Percentiles rank a stretch among this genome's conserved stretches.
phyloP scores from a whole-genome alignment of 1,140 invertebrate genomes.

The Pollicipes pollicipes region DNA sequence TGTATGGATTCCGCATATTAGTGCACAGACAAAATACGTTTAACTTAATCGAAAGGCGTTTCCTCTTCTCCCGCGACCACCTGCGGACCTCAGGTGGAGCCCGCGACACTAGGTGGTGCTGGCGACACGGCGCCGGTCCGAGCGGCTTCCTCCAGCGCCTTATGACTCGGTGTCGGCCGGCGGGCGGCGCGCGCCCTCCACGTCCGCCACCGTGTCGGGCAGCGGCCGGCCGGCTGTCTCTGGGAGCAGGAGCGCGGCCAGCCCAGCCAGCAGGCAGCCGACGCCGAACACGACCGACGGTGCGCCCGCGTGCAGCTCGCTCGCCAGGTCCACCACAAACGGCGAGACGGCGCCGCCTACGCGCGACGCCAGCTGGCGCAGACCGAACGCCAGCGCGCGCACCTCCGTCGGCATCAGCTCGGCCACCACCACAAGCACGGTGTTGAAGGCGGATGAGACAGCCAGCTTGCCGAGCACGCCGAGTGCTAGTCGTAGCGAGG shows the following conservation, averaged over 20 bases:
- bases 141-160: too few relatives aligned
- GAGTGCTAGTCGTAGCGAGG: constrained; percentile 16
- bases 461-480: constrained; percentile 28
- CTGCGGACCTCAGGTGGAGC: too few relatives aligned
- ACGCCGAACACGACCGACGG: constrained; percentile 23
- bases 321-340: constrained; percentile 19
- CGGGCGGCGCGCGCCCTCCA: too few relatives aligned
- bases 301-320: constrained; percentile 13
- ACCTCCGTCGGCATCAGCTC: constrained; percentile 33
- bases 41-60: too few relatives aligned
- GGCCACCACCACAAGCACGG: constrained; percentile 27
- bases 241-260: constrained; percentile 22
- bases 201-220: constrained; percentile 24
- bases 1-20: too few relatives aligned
- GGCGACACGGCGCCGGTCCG: too few relatives aligned
- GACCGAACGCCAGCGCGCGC: constrained; percentile 28
- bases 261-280: constrained; percentile 20
- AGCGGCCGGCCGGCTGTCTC: constrained; percentile 23
- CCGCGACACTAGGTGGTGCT: too few relatives aligned
- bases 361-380: constrained; percentile 26
- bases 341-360: constrained; percentile 31
- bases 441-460: constrained; percentile 26
- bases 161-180: too few relatives aligned
- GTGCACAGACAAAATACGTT: too few relatives aligned
- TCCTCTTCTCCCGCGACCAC: too few relatives aligned